Evolutionary conservation across 2,888 invertebrate genomes (phyloP), one percentile per base, ranked within the genome.

Genomic region (Agrotis ipsilon): DNA sequence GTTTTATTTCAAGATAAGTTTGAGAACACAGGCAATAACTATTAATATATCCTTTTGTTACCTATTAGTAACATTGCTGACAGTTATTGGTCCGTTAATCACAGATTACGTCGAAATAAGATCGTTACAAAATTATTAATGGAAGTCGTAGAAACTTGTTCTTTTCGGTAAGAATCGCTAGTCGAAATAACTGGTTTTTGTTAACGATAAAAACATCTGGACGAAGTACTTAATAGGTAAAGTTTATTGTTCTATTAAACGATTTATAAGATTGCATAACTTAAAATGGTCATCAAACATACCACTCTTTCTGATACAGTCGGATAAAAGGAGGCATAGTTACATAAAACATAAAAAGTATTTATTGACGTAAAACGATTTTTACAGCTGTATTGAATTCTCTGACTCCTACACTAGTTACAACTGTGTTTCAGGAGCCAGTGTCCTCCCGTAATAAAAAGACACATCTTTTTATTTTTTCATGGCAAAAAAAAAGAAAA

Each of bases 31-130:
- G 13, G 32, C 13, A 32, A 32, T 55, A n/a, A 55, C 32, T 32
- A 32, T 32, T 32, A 32, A 32, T 32, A 13, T 21, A 55, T 32
- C 5, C n/a, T 32, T 32, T n/a, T 32, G n/a, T n/a, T 32, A 14
- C 55, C 32, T 55, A n/a, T n/a, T 32, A 48, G 68, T 46, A 60
- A 45, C 32, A 60, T 70, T 58, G 43, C 39, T 39, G 18, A 52
- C 49, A 66, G 16, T 71, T 52, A 54, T 62, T 71, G 52, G 61
- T 14, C 24, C 18, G 21, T 71, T 71, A 54, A 24, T 62, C 39
- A 43, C 46, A 61, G 19, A 71, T 70, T 71, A 5, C 43, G 46
- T 48, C 27, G 52, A 54, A 72, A 72, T 72, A 43, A 19, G 24
- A 72, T 39, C 19, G 18, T 43, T 27, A 52, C 3, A 14, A 54